Percentiles rank a stretch among this genome's conserved stretches.
phyloP scores from a whole-genome alignment of 1,140 invertebrate species.

The Ladona fulva region DNA sequence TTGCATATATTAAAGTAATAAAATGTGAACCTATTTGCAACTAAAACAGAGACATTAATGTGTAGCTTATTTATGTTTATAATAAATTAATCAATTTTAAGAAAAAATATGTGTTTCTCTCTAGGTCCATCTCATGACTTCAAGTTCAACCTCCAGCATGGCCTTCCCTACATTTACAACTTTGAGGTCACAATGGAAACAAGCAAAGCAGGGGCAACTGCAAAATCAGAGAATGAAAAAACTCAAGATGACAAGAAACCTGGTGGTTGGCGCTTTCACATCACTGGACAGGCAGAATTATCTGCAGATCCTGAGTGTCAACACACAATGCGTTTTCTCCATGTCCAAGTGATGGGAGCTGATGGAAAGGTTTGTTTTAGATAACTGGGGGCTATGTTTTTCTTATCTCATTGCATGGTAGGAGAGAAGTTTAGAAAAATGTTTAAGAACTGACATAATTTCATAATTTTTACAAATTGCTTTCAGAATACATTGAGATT shows the following conservation, averaged over 20 bases:
- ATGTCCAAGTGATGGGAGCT: slow-evolving; percentile 42
- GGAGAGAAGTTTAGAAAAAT: too few relatives aligned
- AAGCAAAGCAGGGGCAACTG: slow-evolving; percentile 44
- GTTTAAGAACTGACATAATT: too few relatives aligned
- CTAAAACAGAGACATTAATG: too few relatives aligned
- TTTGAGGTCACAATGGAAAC: slow-evolving; percentile 56
- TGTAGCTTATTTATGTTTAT: too few relatives aligned
- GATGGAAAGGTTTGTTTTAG: slow-evolving; percentile 33
- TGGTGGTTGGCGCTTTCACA: slow-evolving; percentile 35
- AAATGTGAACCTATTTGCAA: too few relatives aligned
- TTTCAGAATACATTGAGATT: too few relatives aligned
- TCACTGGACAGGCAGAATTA: slow-evolving; percentile 49
- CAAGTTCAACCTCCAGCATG: slow-evolving; percentile 45
- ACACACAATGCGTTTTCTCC: slow-evolving; percentile 47
- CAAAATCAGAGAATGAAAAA: slow-evolving; percentile 24
- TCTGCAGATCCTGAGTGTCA: slow-evolving; percentile 51
- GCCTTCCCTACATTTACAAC: slow-evolving; percentile 53
- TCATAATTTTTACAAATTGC: too few relatives aligned
- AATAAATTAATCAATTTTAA: too few relatives aligned
- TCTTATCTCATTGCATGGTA: too few relatives aligned
- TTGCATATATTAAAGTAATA: too few relatives aligned
- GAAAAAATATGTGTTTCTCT: not conserved
- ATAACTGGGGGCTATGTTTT: too few relatives aligned
- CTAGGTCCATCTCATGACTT: not conserved
- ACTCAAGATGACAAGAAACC: not conserved